Evolutionary conservation across 2,888 invertebrate species (phyloP), one percentile per base, ranked within the genome.

Genomic region (Tenthredo amoena): DNA sequence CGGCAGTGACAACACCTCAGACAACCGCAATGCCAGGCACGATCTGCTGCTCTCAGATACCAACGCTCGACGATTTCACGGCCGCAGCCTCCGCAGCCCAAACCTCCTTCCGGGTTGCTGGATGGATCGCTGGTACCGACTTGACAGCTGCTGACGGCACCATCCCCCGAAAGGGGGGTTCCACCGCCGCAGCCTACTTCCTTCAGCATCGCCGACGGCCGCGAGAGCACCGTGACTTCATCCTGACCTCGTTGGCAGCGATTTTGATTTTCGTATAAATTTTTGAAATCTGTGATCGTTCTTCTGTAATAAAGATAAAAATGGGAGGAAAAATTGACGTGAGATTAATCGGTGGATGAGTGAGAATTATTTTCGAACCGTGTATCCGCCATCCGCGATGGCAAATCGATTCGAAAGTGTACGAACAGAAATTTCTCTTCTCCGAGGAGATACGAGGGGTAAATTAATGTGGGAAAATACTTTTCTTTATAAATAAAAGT

Each of bases 21-120:
- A 92, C 98, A 98, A 86, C 96, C 95, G 81, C 96, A 96, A 93
- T 98, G 98, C 98, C 98, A 98, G 92, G 97, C 97, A 87, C 97
- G 95, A 93, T 98, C 98, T 85, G 97, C 98, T 3, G 98, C 98
- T 89, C 97, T 95, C 85, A 98, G 95, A 93, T 97, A 97, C 94
- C 95, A 95, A 86, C 95, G 93, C 91, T 96, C 96, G 85, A 94
- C 93, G 91, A 96, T 96, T 88, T 94, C 94, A 31, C 94, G 94
- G 84, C 95, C 95, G 92, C 96, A 96, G 82, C 95, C 96, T 72
- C 95, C 95, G 91, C 96, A 96, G 50, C 92, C 92, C 50, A 94
- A 91, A 86, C 89, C 89, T 26, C 90, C 87, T 81, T 90, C 90
- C 86, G 89, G 89, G 86, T 88, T 88, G 86, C 88, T 90, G 83